A percentile compares a stretch with the other conserved stretches of the same genome.
Conservation (phyloP, 2,797 vertebrate genomes). For the Mus spretus region DNA sequence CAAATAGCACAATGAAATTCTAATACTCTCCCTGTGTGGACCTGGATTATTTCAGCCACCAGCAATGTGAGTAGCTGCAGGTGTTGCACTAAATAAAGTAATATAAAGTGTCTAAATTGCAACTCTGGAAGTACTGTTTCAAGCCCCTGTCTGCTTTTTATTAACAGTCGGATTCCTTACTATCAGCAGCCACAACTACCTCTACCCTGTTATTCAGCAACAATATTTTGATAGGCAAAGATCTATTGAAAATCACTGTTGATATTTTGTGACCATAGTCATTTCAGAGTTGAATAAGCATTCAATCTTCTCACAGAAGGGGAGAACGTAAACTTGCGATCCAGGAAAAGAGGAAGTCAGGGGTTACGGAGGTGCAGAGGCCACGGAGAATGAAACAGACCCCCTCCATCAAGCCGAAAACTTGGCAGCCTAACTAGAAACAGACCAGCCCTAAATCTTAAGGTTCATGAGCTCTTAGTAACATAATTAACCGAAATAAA, state of each 20-base stretch:
- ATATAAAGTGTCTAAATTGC: constrained; percentile 92
- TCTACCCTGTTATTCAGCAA: constrained; percentile 90
- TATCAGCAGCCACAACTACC: constrained; percentile 90
- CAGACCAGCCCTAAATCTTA: constrained; percentile 92
- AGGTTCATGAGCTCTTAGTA: constrained; percentile 90
- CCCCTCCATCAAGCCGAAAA: constrained; percentile 91
- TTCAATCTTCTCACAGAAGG: constrained; percentile 92
- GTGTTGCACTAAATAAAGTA: constrained; percentile 92
- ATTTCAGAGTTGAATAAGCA: constrained; percentile 90
- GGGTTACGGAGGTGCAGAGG: constrained; percentile 93
- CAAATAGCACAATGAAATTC: constrained; percentile 89
- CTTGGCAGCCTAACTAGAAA: constrained; percentile 94
- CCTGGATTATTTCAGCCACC: constrained; percentile 91
- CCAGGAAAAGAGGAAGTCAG: constrained; percentile 93
- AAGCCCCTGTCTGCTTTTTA: constrained; percentile 92
- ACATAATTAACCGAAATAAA: constrained; percentile 93
- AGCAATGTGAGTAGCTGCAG: constrained; percentile 90
- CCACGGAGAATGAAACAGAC: constrained; percentile 92
- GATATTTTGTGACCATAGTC: constrained; percentile 90
- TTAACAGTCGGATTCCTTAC: constrained; percentile 92
- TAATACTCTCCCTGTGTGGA: constrained; percentile 85
- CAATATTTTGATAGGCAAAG: constrained; percentile 92
- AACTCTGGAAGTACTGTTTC: constrained; percentile 92
- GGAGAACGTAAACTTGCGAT: constrained; percentile 91
- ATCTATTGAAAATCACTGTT: constrained; percentile 90